These are phyloP conservation scores for Mustela nigripes DNA, from an alignment of 2,113 vertebrate species.

Conservation along the genomic window DNA sequence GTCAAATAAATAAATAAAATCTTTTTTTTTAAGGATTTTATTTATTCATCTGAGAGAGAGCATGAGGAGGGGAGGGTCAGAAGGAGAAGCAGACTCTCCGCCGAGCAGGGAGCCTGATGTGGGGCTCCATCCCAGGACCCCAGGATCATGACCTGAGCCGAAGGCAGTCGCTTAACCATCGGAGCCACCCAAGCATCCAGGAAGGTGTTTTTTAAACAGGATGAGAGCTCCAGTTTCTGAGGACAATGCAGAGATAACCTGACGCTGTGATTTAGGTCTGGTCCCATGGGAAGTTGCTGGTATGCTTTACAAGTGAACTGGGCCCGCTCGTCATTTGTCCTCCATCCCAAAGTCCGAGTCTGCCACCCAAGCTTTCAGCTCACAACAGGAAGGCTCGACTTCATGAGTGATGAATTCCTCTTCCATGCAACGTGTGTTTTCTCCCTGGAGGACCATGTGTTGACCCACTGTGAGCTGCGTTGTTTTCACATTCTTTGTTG, in stretches of 20 bases:
- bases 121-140: background rate
- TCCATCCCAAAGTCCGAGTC: background rate
- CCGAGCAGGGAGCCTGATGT: background rate
- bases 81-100: background rate
- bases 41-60: too few relatives aligned
- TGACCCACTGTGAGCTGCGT: rapidly evolving
- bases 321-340: background rate
- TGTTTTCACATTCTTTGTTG: background rate
- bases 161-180: background rate
- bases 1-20: too few relatives aligned
- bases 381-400: background rate
- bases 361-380: background rate
- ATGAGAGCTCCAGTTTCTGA: background rate
- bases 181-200: background rate
- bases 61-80: too few relatives aligned
- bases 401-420: background rate
- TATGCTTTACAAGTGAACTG: background rate
- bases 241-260: background rate
- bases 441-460: background rate
- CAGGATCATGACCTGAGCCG: background rate
- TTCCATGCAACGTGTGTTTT: background rate
- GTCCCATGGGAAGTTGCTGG: background rate
- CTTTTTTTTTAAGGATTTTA: too few relatives aligned
- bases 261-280: background rate
- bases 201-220: slow-evolving; percentile 31